Percentiles rank a stretch among this genome's conserved stretches.
Conservation (phyloP, 2,888 invertebrate genomes). For the Apomyelois bistriatella region DNA sequence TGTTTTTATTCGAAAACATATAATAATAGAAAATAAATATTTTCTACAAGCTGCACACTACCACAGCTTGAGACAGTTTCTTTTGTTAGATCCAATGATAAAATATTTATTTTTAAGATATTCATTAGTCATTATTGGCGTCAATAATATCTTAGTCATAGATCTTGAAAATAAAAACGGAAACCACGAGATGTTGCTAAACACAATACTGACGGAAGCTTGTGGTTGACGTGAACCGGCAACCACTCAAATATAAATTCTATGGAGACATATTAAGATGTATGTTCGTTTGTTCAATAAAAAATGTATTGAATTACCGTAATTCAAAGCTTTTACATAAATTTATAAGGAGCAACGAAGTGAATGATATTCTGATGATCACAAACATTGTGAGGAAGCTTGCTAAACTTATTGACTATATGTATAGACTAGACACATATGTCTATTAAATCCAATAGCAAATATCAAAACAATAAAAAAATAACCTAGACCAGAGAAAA, state of each 20-base stretch:
- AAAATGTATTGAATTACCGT: background rate
- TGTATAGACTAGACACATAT: no score
- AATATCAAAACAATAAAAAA: background rate
- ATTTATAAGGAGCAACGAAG: background rate
- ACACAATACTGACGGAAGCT: conserved; percentile 10
- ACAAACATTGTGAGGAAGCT: no score
- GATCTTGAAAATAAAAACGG: background rate
- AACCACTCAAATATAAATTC: background rate
- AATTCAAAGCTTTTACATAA: background rate
- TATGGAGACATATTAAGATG: background rate
- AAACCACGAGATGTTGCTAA: conserved; percentile 4
- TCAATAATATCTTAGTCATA: conserved; percentile 7
- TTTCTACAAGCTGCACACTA: no score
- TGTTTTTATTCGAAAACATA: no score
- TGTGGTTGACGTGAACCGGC: background rate
- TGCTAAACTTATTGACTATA: no score
- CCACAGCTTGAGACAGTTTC: background rate
- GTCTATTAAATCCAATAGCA: no score
- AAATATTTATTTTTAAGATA: background rate
- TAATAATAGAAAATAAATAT: no score
- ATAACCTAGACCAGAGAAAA: background rate
- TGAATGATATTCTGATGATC: no score
- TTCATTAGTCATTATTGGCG: background rate
- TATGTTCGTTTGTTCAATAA: background rate
- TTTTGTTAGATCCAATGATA: background rate